Evolutionary conservation across 1,140 invertebrate species (phyloP).

Genomic region (Amyelois transitella): DNA sequence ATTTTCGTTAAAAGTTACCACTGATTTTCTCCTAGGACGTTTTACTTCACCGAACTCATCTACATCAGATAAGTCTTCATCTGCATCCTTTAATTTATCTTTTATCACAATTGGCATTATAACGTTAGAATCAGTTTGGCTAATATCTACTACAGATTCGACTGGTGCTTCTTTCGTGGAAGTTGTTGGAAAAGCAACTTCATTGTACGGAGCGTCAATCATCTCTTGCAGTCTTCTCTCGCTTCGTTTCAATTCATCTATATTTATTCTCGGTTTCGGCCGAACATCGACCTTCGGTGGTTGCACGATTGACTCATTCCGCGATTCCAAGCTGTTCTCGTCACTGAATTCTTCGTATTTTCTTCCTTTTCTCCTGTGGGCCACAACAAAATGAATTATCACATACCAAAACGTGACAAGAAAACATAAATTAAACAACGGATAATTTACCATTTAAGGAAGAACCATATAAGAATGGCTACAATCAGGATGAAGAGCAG

Average conservation of each 20-base stretch:
- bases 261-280: conserved; percentile 40
- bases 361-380: conserved; percentile 38
- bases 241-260: conserved; percentile 51
- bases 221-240: conserved; percentile 58
- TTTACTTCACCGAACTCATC: conserved; percentile 59
- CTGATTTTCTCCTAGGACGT: conserved; percentile 49
- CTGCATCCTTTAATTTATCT: conserved; percentile 57
- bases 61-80: conserved; percentile 40
- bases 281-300: conserved; percentile 27
- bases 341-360: conserved; percentile 55
- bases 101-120: conserved; percentile 49
- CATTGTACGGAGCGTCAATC: conserved; percentile 34
- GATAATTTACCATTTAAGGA: conserved; percentile 49
- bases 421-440: conserved; percentile 20
- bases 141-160: conserved; percentile 23
- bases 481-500: conserved; percentile 48
- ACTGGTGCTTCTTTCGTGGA: conserved; percentile 9
- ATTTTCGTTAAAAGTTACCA: conserved; percentile 67
- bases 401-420: conserved; percentile 8
- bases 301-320: conserved; percentile 24
- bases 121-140: conserved; percentile 13
- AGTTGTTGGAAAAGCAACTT: conserved; percentile 19
- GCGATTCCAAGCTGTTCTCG: conserved; percentile 45
- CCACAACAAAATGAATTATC: conserved; percentile 11
- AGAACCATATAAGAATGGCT: conserved; percentile 35